These are phyloP conservation scores for Xenopus petersii DNA, from an alignment of 2,797 vertebrate genomes.

Conservation along the genomic window DNA sequence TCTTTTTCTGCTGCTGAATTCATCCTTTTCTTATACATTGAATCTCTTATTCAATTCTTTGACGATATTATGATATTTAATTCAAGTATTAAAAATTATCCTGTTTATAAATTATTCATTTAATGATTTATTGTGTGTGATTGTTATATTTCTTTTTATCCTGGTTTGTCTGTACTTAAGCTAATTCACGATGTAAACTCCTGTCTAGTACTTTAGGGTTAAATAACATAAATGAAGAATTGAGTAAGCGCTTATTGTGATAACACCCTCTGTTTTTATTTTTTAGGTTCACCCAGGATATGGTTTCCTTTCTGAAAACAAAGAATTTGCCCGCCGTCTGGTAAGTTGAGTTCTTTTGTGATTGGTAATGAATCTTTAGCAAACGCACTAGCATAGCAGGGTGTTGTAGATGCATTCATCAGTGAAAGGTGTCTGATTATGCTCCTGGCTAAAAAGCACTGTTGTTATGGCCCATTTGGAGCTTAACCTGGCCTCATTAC, in stretches of 20 bases:
- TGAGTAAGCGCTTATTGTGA: constrained; percentile 42
- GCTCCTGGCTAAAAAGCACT: constrained; percentile 38
- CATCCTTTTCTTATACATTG: constrained; percentile 16
- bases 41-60: too few species aligned
- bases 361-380: constrained; percentile 36
- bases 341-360: constrained; percentile 70
- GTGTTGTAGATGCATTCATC: not conserved
- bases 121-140: too few species aligned
- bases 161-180: too few species aligned
- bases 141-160: too few species aligned
- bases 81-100: too few species aligned
- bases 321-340: constrained; percentile 89
- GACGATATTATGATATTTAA: too few species aligned
- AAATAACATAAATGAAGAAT: constrained; percentile 11
- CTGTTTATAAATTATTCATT: too few species aligned
- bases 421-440: constrained; percentile 44
- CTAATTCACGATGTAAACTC: too few species aligned
- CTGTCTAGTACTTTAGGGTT: constrained; percentile 8
- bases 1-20: constrained; percentile 63
- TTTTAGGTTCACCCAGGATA: constrained; percentile 93
- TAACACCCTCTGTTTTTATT: constrained; percentile 54
- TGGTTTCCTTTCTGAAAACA: constrained; percentile 97
- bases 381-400: constrained; percentile 33
- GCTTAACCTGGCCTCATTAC: constrained; percentile 45
- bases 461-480: constrained; percentile 30